Base-by-base conservation (phyloP, 1,140 invertebrate species). In the Gonioctena quinquepunctata region DNA sequence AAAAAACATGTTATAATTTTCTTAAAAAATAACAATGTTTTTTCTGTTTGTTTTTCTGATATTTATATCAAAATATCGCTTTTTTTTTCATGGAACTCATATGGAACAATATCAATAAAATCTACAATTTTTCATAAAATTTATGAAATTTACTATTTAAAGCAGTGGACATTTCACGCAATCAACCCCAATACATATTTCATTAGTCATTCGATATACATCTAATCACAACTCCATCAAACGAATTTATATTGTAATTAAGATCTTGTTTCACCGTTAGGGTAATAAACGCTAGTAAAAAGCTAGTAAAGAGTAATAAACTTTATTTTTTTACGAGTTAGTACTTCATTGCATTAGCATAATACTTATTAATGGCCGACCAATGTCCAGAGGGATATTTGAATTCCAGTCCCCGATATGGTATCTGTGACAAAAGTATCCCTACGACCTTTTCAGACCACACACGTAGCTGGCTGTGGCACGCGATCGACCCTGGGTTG, bases 401-500 rank as follows among this genome's bases (percentile, higher is more conserved):
- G n/a, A 57, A 57, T 57, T 21, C 54, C 25, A 57, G 62, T 42
- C 59, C 27, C 68, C 64, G 68, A 69, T 69, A 69, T 69, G 49
- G 64, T 69, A 69, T 69, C 68, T 59, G 60, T 64, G 62, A 69
- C 61, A 69, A 42, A 27, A 49, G 28, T 54, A 54, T 33, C 61
- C 54, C 50, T 65, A 50, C 52, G 60, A 57, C 54, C 54, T 57
- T 8, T 57, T 25, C 52, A 56, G 68, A 70, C 68, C 68, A 70
- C 68, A 70, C 68, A 70, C 68, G 61, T 64, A 70, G 57, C 50
- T 49, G 67, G 49, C 54, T 42, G 52, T 57, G 61, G 63, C 68
- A 65, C 68, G 61, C 68, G 68, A 68, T 42, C 67, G 25, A 59
- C 67, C 61, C 50, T 22, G 3, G 33, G 67, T 50, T 59, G 59